A percentile compares a stretch with the other conserved stretches of the same genome.
phyloP scores from a whole-genome alignment of 2,888 invertebrate genomes.

The Drosophila lacicola region DNA sequence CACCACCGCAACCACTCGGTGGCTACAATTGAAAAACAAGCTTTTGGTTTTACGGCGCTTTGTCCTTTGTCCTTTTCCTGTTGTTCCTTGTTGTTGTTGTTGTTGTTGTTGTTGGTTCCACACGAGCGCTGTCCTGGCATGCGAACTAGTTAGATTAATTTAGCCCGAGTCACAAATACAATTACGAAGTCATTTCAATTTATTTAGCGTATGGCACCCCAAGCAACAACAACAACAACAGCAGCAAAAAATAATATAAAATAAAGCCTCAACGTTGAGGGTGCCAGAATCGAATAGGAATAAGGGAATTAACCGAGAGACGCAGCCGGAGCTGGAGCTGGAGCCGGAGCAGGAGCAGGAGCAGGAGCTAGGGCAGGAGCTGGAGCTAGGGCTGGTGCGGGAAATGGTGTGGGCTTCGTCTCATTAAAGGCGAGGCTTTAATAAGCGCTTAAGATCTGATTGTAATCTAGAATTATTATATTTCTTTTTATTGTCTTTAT shows the following conservation, averaged over 20 bases:
- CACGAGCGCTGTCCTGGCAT: conserved; percentile 69
- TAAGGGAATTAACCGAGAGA: not conserved
- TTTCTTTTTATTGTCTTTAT: conserved; percentile 15
- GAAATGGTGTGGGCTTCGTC: not conserved
- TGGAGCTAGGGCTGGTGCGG: not conserved
- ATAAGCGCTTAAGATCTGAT: conserved; percentile 26
- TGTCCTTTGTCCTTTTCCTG: conserved; percentile 49
- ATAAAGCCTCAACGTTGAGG: conserved; percentile 43
- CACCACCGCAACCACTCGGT: conserved; percentile 17
- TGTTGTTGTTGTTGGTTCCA: conserved; percentile 64
- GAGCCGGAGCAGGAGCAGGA: not conserved
- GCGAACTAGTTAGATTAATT: conserved; percentile 77
- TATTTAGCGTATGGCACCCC: conserved; percentile 68
- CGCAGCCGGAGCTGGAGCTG: not conserved
- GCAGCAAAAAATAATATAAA: conserved; percentile 12
- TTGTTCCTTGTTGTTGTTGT: conserved; percentile 30
- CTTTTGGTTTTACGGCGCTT: conserved; percentile 78
- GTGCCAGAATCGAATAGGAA: conserved; percentile 16
- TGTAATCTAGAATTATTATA: conserved; percentile 28
- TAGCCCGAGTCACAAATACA: conserved; percentile 78
- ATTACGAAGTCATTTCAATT: conserved; percentile 80
- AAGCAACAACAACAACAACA: conserved; percentile 2
- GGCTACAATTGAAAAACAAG: conserved; percentile 74
- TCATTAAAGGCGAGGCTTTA: conserved; percentile 40
- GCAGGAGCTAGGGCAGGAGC: not conserved